phyloP scores from a whole-genome alignment of 1,140 invertebrate genomes.

The Diabrotica undecimpunctata region DNA sequence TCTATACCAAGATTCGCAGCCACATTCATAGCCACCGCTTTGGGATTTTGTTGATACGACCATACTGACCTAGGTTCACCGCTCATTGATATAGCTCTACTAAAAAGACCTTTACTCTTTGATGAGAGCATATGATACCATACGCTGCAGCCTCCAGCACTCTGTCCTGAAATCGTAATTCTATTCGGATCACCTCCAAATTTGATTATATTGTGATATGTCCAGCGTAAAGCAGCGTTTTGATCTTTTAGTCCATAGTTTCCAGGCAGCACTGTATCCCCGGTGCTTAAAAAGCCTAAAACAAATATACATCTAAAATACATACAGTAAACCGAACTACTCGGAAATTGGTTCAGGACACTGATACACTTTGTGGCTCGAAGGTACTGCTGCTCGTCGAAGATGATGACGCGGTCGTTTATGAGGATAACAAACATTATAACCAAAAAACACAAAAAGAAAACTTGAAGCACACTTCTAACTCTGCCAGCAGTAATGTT shows the following conservation, averaged over 20 bases:
- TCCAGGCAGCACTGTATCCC: too few relatives aligned
- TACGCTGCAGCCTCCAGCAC: too few relatives aligned
- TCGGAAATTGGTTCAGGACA: too few relatives aligned
- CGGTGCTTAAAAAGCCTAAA: too few relatives aligned
- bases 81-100: background rate
- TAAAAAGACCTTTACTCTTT: constrained; percentile 42
- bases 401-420: constrained; percentile 60
- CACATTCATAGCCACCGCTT: background rate
- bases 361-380: too few relatives aligned
- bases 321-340: constrained; percentile 65
- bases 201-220: too few relatives aligned
- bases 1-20: background rate
- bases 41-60: background rate
- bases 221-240: too few relatives aligned
- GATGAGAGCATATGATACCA: constrained; percentile 64
- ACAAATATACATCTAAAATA: constrained; percentile 66
- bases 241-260: too few relatives aligned
- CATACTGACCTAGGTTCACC: background rate
- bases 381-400: constrained; percentile 75
- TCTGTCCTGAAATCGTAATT: too few relatives aligned
- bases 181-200: too few relatives aligned
- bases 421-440: constrained; percentile 69
- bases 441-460: constrained; percentile 71
- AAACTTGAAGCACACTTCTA: too few relatives aligned
- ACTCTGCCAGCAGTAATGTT: too few relatives aligned